These are phyloP conservation scores for Hydriomena furcata DNA, from an alignment of 2,888 invertebrate genomes.

Conservation along the genomic window DNA sequence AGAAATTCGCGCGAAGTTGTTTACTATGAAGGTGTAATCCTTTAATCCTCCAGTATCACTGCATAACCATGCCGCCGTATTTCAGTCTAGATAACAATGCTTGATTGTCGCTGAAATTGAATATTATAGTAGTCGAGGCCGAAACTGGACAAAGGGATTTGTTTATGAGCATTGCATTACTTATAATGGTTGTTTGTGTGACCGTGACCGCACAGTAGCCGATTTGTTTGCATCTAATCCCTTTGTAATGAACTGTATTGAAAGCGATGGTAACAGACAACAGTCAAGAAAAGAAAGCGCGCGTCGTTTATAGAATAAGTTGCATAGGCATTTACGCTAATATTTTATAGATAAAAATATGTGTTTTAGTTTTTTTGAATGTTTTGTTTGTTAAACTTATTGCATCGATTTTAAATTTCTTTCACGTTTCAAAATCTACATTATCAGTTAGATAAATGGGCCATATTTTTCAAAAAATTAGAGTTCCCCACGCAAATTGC, in stretches of 20 bases:
- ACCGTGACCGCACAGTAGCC: conserved; percentile 66
- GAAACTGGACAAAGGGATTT: conserved; percentile 66
- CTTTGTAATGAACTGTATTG: conserved; percentile 66
- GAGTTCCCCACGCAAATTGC: too few species aligned
- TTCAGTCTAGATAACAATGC: conserved; percentile 55
- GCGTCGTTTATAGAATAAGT: not conserved
- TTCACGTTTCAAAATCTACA: too few species aligned
- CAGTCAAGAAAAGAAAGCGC: conserved; percentile 7
- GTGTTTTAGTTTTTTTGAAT: too few species aligned
- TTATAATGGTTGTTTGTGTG: conserved; percentile 63
- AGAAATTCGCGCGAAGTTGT: conserved; percentile 62
- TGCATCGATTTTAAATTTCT: too few species aligned
- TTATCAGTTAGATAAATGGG: too few species aligned
- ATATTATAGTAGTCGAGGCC: conserved; percentile 51
- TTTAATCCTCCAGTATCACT: conserved; percentile 76
- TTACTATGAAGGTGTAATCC: conserved; percentile 65
- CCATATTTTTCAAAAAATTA: too few species aligned
- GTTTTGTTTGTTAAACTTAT: too few species aligned
- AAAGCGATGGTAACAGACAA: conserved; percentile 8
- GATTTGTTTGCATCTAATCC: conserved; percentile 78
- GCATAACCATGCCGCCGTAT: conserved; percentile 52
- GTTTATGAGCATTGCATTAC: conserved; percentile 72
- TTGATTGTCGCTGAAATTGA: conserved; percentile 66
- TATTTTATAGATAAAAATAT: too few species aligned
- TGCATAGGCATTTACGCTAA: too few species aligned